Base-by-base conservation (phyloP, 2,888 invertebrate species). In the Morinoia aosen region DNA sequence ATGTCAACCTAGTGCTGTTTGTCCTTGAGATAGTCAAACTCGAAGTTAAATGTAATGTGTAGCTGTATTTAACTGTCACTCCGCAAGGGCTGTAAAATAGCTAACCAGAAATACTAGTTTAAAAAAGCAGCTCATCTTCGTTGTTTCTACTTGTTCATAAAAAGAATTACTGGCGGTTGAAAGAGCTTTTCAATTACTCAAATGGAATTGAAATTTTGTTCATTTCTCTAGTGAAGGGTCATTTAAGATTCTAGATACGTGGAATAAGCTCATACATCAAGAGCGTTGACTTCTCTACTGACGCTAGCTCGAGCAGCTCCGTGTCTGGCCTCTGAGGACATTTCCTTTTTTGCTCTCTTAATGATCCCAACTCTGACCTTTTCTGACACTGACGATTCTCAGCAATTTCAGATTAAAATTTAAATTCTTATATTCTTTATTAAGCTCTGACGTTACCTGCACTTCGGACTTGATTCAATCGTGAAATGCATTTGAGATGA, bases 261-360 rank as follows among this genome's bases (percentile, higher is more conserved):
- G 93, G 58, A 93, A 93, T 93, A 93, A 93, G 57, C 93, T 93
- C 93, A 93, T 93, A 57, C 93, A 93, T 93, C 93, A 93, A 93
- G 58, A 19, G 93, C 93, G n/a, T 57, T 56, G 93, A 93, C 93
- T 93, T 93, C 93, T 93, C 48, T 39, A 93, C 93, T 25, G 93
- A 48, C 33, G n/a, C 25, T 93, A n/a, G 93, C 14, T 57, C 48
- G n/a, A 39, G 93, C 33, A 19, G 39, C n/a, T 56, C 57, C 16
- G 48, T 25, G 93, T 93, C 93, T 57, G 33, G 93, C 57, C 93
- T 39, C 57, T 25, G 57, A 93, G 93, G 93, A 93, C 93, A 93
- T 93, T 57, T 93, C 58, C 93, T 93, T 93, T 93, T 93, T 93
- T 93, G 93, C 93, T 57, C 33, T 33, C 56, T 57, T 93, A 93